phyloP scores from a whole-genome alignment of 2,888 invertebrate genomes.

The Morpho helenor region DNA sequence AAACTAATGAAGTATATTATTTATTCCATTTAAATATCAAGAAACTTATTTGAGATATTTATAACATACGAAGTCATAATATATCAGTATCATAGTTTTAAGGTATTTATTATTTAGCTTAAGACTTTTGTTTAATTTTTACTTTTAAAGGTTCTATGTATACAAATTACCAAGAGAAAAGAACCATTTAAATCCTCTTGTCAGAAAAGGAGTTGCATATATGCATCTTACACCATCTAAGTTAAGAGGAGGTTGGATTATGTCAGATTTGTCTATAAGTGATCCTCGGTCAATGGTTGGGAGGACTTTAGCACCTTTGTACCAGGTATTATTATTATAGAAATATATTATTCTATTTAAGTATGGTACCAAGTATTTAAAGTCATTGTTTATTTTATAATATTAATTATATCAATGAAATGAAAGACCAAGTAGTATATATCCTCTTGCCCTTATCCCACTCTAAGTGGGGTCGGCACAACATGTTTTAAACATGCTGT shows the following conservation, averaged over 20 bases:
- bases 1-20: too few relatives aligned
- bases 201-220: conserved; percentile 83
- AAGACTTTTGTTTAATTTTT: too few relatives aligned
- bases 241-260: conserved; percentile 80
- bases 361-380: not conserved
- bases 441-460: too few relatives aligned
- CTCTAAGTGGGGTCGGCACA: too few relatives aligned
- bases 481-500: too few relatives aligned
- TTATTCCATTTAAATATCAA: too few relatives aligned
- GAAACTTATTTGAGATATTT: too few relatives aligned
- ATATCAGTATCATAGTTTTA: too few relatives aligned
- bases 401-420: not conserved
- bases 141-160: conserved; percentile 85
- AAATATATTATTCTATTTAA: not conserved
- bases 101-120: too few relatives aligned
- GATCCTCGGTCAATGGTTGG: conserved; percentile 82
- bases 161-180: conserved; percentile 88
- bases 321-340: conserved; percentile 48
- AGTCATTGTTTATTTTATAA: not conserved
- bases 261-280: conserved; percentile 82
- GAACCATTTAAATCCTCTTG: conserved; percentile 69
- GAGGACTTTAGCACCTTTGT: conserved; percentile 80
- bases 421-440: too few relatives aligned
- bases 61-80: too few relatives aligned
- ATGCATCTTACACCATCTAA: conserved; percentile 83